Evolutionary conservation across 2,888 invertebrate genomes (phyloP).

Genomic region (Arctia plantaginis): DNA sequence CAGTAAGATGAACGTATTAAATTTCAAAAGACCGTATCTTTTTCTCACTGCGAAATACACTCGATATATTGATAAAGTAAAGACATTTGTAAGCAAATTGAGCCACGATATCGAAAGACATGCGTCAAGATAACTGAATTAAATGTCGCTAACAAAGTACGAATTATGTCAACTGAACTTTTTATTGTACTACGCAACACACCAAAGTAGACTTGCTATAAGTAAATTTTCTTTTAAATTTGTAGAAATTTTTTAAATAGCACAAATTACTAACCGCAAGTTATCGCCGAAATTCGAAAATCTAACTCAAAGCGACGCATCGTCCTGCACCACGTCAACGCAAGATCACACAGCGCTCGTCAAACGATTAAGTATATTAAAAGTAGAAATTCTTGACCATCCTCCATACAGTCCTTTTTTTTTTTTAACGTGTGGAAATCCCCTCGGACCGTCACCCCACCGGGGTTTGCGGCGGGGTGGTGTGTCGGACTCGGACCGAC

Average conservation of each 20-base stretch:
- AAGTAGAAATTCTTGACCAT: too few relatives aligned
- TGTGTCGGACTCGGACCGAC: too few relatives aligned
- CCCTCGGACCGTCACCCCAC: too few relatives aligned
- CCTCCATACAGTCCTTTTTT: too few relatives aligned
- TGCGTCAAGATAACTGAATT: constrained; percentile 38
- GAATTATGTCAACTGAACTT: constrained; percentile 30
- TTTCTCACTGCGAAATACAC: constrained; percentile 6
- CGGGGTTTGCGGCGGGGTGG: too few relatives aligned
- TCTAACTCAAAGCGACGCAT: too few relatives aligned
- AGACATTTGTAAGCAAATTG: constrained; percentile 23
- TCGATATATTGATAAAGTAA: constrained; percentile 19
- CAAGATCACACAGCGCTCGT: too few relatives aligned
- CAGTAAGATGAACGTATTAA: neutral
- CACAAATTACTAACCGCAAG: too few relatives aligned
- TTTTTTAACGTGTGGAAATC: too few relatives aligned
- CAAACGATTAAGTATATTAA: too few relatives aligned
- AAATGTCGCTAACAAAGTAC: constrained; percentile 21
- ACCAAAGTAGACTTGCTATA: constrained; percentile 24
- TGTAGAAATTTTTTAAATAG: neutral
- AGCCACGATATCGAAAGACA: constrained; percentile 25
- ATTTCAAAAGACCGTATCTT: constrained; percentile 12
- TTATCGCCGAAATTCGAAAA: too few relatives aligned
- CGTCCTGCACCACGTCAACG: too few relatives aligned
- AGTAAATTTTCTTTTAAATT: constrained; percentile 22
- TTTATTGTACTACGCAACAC: constrained; percentile 35